Conservation (phyloP, 1,140 invertebrate species). For the Sitobion miscanthi region DNA sequence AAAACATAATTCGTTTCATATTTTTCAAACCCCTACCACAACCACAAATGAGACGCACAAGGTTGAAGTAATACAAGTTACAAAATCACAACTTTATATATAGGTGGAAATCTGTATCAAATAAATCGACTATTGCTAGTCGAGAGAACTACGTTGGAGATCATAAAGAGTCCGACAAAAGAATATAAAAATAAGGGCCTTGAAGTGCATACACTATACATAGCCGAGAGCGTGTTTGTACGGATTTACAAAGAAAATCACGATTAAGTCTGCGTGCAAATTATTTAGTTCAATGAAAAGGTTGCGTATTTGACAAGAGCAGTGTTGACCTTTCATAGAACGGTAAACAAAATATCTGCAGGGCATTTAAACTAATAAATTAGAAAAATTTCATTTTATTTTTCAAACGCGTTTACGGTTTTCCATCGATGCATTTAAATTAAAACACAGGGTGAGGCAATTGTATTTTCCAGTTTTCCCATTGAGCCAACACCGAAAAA, state of each 20-base stretch:
- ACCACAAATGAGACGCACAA: background rate
- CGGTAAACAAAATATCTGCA: background rate
- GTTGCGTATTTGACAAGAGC: background rate
- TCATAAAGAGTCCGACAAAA: background rate
- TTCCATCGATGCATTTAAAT: background rate
- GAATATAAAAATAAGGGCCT: background rate
- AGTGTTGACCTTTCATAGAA: background rate
- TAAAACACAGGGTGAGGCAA: background rate
- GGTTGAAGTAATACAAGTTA: background rate
- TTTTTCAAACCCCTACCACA: background rate
- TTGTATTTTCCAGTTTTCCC: background rate
- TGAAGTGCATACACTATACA: slow-evolving; percentile 13
- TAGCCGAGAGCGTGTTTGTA: background rate
- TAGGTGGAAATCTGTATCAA: background rate
- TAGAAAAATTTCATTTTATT: background rate
- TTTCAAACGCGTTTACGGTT: background rate
- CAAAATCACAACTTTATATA: slow-evolving; percentile 2
- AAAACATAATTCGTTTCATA: slow-evolving; percentile 7
- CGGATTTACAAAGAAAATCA: slow-evolving; percentile 22
- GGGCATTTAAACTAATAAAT: background rate
- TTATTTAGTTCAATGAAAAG: slow-evolving; percentile 27
- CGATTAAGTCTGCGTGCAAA: background rate
- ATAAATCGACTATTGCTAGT: background rate
- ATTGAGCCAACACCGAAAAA: background rate
- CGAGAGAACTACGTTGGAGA: background rate